Base-by-base conservation (phyloP, 2,888 invertebrate species). In the Chrysina gloriosa region DNA sequence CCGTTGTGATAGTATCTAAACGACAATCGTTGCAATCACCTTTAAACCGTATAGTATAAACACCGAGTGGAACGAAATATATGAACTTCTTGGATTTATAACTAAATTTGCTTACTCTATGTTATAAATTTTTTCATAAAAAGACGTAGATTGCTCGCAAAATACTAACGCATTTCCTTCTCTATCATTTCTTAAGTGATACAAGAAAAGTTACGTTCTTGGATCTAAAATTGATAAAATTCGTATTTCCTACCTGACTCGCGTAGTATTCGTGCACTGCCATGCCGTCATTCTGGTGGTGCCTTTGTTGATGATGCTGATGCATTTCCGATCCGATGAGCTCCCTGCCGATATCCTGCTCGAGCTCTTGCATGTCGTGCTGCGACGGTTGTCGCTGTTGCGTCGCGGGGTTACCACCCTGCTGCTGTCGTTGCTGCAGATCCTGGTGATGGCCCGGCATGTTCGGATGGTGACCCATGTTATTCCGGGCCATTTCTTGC, bases 161-260 rank as follows among this genome's bases (percentile, higher is more conserved):
- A n/a, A n/a, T n/a, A n/a, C n/a, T n/a, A n/a, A n/a, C n/a, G n/a
- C n/a, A n/a, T n/a, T n/a, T n/a, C n/a, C n/a, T n/a, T n/a, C n/a
- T n/a, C n/a, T n/a, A n/a, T n/a, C n/a, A n/a, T n/a, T n/a, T n/a
- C n/a, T n/a, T n/a, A n/a, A n/a, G n/a, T n/a, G n/a, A n/a, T n/a
- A n/a, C n/a, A n/a, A n/a, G n/a, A n/a, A n/a, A n/a, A n/a, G n/a
- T n/a, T n/a, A n/a, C n/a, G n/a, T n/a, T n/a, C n/a, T n/a, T n/a
- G n/a, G n/a, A n/a, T n/a, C n/a, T n/a, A n/a, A n/a, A n/a, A n/a
- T n/a, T n/a, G n/a, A n/a, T n/a, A n/a, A n/a, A n/a, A n/a, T n/a
- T n/a, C n/a, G n/a, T 16, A 45, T 45, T 21, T 23, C 78, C 70
- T 78, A 80, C 80, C 80, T 81, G 80, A 70, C 77, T 80, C 47